Base-by-base conservation (phyloP, 2,797 vertebrate species). In the Cottoperca gobio region DNA sequence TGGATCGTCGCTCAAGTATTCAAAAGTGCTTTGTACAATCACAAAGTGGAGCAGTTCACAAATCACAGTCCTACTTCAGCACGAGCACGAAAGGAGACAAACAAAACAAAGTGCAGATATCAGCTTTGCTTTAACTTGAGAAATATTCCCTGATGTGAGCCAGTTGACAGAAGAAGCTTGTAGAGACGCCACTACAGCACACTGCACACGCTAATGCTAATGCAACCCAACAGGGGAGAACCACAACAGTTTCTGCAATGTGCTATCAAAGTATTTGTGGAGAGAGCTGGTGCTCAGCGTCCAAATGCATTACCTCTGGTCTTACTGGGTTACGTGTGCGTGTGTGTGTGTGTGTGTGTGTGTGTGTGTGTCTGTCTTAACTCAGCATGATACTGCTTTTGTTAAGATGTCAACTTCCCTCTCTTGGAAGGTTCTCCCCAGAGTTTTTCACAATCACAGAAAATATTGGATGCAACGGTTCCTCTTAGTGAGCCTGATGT, bases 231-330 rank as follows among this genome's bases (percentile, higher is more conserved):
- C 85, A 82, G 83, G 76, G 81, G 60, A 79, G 80, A 58, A 74
- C 65, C 21, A 67, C 84, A 85, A 82, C 85, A 80, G 85, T 79
- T 78, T 73, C 75, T 67, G 78, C 82, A 87, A 86, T 83, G 61
- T 72, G 73, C 66, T 60, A 62, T 78, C 69, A 59, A 72, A 26
- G 35, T 46, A 70, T 79, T 62, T 79, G 70, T 52, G 53, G 39
- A 50, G 68, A 76, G 78, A 72, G 80, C 69, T 45, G 69, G 66
- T 60, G 33, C 78, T 49, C 72, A 76, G 54, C 40, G 66, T 74
- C 82, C 63, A 81, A 78, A 89, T 63, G 67, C 55, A 90, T 88
- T 82, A 82, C 67, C 65, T 73, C 66, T 62, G 57, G 67, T 67
- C 72, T 33, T 76, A 84, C 64, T 84, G 58, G 78, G 57, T 62